Evolutionary conservation across 2,888 invertebrate species (phyloP).

Genomic region (Zaprionus lineosus): DNA sequence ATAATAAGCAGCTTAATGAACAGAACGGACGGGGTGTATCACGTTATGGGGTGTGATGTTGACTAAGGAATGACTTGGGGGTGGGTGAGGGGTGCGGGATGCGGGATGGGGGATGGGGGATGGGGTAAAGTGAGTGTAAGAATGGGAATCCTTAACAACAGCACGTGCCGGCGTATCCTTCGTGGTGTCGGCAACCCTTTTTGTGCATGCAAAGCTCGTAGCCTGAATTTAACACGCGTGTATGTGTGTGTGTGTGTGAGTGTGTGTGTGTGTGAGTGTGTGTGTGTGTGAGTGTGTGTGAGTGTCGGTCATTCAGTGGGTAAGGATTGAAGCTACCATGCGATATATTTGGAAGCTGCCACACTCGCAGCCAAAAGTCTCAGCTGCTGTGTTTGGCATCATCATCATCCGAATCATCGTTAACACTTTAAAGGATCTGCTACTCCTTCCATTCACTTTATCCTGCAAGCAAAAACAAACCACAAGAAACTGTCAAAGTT

Average conservation of each 20-base stretch:
- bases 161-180: slow-evolving; percentile 53
- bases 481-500: slow-evolving; percentile 77
- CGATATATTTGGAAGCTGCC: slow-evolving; percentile 25
- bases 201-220: slow-evolving; percentile 57
- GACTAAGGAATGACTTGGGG: neutral
- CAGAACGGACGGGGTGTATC: slow-evolving; percentile 40
- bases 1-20: slow-evolving; percentile 77
- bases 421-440: slow-evolving; percentile 57
- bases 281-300: slow-evolving; percentile 26
- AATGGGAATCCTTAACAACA: slow-evolving; percentile 19
- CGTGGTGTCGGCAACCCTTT: slow-evolving; percentile 52
- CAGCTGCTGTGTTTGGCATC: slow-evolving; percentile 20
- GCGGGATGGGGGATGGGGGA: neutral
- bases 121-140: neutral
- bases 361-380: neutral
- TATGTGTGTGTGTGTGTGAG: neutral
- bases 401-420: slow-evolving; percentile 45
- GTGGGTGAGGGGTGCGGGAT: neutral
- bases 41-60: too few species aligned
- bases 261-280: neutral
- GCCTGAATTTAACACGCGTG: slow-evolving; percentile 62
- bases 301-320: slow-evolving; percentile 15
- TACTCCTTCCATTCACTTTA: neutral
- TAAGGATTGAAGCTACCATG: slow-evolving; percentile 18
- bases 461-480: slow-evolving; percentile 38